Evolutionary conservation across 2,888 invertebrate genomes (phyloP), one percentile per base, ranked within the genome.

Genomic region (Phoenoteleia sp.): DNA sequence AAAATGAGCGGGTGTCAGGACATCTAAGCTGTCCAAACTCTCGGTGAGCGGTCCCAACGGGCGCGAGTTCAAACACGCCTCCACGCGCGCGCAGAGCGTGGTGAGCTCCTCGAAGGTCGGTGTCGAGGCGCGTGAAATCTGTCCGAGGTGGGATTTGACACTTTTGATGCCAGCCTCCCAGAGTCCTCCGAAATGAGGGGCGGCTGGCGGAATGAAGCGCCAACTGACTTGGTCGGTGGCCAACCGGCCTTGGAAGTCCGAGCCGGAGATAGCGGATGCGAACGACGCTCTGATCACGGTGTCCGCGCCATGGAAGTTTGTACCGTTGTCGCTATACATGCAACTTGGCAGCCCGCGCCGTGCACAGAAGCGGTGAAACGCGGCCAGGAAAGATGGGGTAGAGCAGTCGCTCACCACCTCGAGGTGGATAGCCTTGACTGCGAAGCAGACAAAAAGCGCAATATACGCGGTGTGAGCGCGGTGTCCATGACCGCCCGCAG

Each of bases 131-230:
- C 19, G 17, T 11, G 33, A 36, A 17, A 56, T 29, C n/a, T 23
- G 13, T 60, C 21, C 39, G n/a, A 60, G n/a, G 39, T 60, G 60
- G 13, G 60, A 21, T 7, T 60, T 60, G n/a, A 13, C 33, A 33
- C 56, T 58, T 19, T 58, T 58, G 5, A 58, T 33, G 33, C 56
- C 33, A 33, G 19, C 33, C 36, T 58, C 19, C 56, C 21, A 58
- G 17, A 33, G 4, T 19, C 56, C 29, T 13, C 56, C 56, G 17
- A 58, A 58, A 25, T 77, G 77, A 17, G 67, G 42, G 11, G 67
- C 67, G 0, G 23, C 60, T 2, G 71, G 62, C 0, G 64, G 79
- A 5, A 52, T 71, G 33, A 33, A 33, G 11, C 11, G 15, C 33
- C 33, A 33, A 4, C 9, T 33, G 2, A 33, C 33, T 9, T 9